These are phyloP conservation scores for Drosophila flavopinicola DNA, from an alignment of 2,888 invertebrate genomes.

Conservation along the genomic window DNA sequence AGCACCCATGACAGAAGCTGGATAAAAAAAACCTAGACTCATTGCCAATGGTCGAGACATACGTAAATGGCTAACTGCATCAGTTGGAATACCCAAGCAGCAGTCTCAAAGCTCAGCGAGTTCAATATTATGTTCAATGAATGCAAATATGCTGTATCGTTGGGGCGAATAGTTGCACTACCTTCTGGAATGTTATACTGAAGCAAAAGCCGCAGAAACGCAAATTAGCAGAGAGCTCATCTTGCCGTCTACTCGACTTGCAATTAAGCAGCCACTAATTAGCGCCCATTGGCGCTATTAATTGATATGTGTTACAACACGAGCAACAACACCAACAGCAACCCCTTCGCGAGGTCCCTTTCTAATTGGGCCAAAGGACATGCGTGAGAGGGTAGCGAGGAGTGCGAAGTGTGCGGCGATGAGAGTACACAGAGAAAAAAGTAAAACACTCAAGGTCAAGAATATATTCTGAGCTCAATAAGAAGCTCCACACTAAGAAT, in stretches of 20 bases:
- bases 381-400: conserved; percentile 10
- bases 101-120: not conserved
- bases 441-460: too few relatives aligned
- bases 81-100: not conserved
- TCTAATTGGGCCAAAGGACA: conserved; percentile 48
- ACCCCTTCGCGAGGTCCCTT: conserved; percentile 38
- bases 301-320: conserved; percentile 45
- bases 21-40: not conserved
- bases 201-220: not conserved
- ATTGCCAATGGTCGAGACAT: too few relatives aligned
- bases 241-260: not conserved
- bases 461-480: too few relatives aligned
- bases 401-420: conserved; percentile 11
- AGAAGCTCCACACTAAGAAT: too few relatives aligned
- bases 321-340: conserved; percentile 15
- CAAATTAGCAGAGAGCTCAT: too few relatives aligned
- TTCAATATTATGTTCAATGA: not conserved
- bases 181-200: conserved; percentile 7
- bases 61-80: too few relatives aligned
- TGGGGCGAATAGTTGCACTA: not conserved
- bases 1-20: not conserved
- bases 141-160: not conserved
- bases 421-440: too few relatives aligned
- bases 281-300: conserved; percentile 52
- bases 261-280: conserved; percentile 61